Evolutionary conservation across 2,113 vertebrate genomes (phyloP).

Genomic region (Xiphophorus hellerii): DNA sequence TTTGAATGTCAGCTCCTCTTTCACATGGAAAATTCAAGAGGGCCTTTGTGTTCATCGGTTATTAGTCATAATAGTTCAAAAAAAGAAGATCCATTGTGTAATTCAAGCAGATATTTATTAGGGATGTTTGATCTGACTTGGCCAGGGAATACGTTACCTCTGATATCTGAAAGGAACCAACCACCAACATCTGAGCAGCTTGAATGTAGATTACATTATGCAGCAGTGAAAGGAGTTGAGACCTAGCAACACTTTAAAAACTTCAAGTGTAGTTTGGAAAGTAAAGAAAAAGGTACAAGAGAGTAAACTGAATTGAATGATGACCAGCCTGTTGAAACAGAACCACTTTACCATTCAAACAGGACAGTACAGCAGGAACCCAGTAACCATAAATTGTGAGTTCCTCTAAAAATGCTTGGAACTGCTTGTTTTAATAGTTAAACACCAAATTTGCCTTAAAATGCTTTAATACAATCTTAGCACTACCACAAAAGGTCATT

Average conservation of each 20-base stretch:
- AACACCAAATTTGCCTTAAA: too few species aligned
- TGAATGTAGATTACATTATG: neutral
- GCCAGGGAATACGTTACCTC: conserved; percentile 36
- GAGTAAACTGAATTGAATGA: neutral
- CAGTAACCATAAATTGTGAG: too few species aligned
- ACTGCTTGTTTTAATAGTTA: too few species aligned
- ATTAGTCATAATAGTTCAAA: conserved; percentile 64
- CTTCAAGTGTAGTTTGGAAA: neutral
- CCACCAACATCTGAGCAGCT: conserved; percentile 10
- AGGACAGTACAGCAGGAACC: too few species aligned
- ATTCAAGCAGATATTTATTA: conserved; percentile 63
- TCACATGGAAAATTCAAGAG: conserved; percentile 70
- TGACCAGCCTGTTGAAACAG: neutral
- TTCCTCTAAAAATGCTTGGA: too few species aligned
- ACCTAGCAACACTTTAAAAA: neutral
- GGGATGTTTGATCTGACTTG: conserved; percentile 65
- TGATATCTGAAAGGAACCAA: neutral
- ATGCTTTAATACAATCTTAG: too few species aligned
- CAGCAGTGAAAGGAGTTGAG: neutral
- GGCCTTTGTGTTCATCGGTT: conserved; percentile 73
- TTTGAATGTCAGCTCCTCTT: conserved; percentile 65
- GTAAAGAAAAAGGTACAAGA: neutral
- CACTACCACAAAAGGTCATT: too few species aligned
- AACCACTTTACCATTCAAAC: neutral
- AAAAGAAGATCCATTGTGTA: conserved; percentile 64